Conservation (phyloP, 35 echinoderm and acorn worm species). For the Heliocidaris tuberculata region DNA sequence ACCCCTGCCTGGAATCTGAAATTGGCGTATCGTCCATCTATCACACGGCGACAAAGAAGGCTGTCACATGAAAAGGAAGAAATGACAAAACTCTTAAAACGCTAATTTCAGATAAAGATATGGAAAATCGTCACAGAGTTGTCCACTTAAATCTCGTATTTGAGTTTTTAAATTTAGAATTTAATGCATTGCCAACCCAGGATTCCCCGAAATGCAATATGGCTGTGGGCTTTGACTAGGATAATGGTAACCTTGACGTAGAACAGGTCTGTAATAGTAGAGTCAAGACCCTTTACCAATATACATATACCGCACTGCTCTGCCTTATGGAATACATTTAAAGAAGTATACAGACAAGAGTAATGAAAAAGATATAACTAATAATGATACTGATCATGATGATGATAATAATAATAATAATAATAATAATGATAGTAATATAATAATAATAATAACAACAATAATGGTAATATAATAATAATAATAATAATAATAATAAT, state of each 20-base stretch:
- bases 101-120: not conserved
- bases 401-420: not conserved
- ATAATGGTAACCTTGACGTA: not conserved
- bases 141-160: not conserved
- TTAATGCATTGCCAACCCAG: not conserved
- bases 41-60: not conserved
- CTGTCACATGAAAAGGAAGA: not conserved
- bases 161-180: not conserved
- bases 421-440: not conserved
- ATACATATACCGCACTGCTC: too few species aligned
- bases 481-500: not conserved
- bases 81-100: not conserved
- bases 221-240: not conserved
- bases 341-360: too few species aligned
- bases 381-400: too few species aligned
- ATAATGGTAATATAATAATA: not conserved
- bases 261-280: too few species aligned
- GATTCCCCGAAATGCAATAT: not conserved
- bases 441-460: not conserved
- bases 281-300: too few species aligned
- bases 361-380: too few species aligned
- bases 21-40: not conserved
- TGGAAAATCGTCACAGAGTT: too few species aligned
- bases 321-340: too few species aligned
- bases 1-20: not conserved